Evolutionary conservation across 2,113 vertebrate species (phyloP).

Genomic region (Neolamprologus brichardi): DNA sequence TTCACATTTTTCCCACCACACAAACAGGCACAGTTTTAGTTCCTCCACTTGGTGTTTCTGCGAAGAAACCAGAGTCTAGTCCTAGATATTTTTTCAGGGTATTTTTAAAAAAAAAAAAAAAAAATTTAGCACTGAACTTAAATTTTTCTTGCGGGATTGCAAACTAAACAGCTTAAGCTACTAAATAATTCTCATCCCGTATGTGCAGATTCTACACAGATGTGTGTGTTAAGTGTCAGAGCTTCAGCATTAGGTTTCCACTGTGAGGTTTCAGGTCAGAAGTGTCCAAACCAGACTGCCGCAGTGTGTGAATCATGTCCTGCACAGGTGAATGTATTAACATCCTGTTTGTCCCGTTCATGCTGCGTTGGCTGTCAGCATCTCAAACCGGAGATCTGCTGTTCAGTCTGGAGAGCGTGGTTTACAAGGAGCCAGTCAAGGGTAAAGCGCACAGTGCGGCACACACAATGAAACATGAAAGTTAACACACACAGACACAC

Average conservation of each 20-base stretch:
- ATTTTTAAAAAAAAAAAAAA: too few species aligned
- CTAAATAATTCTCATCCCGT: rapidly evolving
- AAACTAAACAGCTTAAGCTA: neutral
- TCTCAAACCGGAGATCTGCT: constrained; percentile 79
- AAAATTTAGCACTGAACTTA: neutral
- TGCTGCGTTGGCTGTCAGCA: constrained; percentile 77
- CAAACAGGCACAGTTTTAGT: neutral
- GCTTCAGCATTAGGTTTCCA: neutral
- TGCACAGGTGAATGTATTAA: neutral
- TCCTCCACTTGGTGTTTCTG: neutral
- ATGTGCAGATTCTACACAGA: neutral
- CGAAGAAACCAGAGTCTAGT: neutral
- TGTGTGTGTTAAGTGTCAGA: neutral
- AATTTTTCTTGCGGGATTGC: rapidly evolving
- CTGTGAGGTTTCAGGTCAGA: neutral
- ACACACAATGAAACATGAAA: neutral
- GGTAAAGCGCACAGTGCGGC: constrained; percentile 72
- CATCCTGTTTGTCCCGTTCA: constrained; percentile 43
- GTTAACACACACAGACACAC: neutral
- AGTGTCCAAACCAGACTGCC: rapidly evolving
- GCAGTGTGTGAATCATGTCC: neutral
- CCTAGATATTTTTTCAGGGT: neutral
- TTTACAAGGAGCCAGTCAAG: constrained; percentile 82
- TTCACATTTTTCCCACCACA: neutral
- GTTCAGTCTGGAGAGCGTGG: constrained; percentile 84